Evolutionary conservation across 2,888 invertebrate species (phyloP), one percentile per base, ranked within the genome.

Genomic region (Caenorhabditis sp.): DNA sequence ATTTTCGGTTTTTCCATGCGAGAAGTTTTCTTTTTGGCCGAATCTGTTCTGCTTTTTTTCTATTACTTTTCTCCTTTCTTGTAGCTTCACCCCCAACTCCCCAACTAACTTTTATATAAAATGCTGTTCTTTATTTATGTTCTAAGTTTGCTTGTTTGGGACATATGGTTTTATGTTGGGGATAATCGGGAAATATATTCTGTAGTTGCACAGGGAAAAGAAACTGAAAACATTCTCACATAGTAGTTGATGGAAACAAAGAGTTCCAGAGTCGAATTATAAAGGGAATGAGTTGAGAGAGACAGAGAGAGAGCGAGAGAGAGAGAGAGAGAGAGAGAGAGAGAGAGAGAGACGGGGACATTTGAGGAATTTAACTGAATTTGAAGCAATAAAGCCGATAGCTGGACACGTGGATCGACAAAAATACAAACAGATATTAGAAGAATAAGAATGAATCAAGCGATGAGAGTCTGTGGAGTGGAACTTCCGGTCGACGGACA

Each of bases 21-120:
- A 62, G 62, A 72, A 70, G 59, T 37, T 59, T 53, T 59, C 37
- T 68, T 68, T 70, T 70, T 70, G 70, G 70, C 58, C n/a, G n/a
- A n/a, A n/a, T 66, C 50, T 32, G 5, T 35, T 39, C 17, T 39
- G 32, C 20, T 37, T 46, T 24, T 20, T 32, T 32, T 7, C 32
- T 58, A 8, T 30, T 35, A 3, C 32, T 22, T 35, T 35, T 35
- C 22, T 15, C 32, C 35, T 52, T 52, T 22, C n/a, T 9, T 35
- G 32, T 52, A 20, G 26, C 32, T 58, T 26, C 26, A 46, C n/a
- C 26, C 52, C 30, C 20, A 13, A 7, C 32, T 27, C 20, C 13
- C 43, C 22, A 26, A n/a, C 27, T 53, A 43, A 70, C 59, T 9
- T 37, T 32, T 8, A 15, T 37, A 70, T 70, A 70, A 70, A 70